Conservation (phyloP, 64 coral and sea anemone genomes). For the Catalaphyllia jardinei region DNA sequence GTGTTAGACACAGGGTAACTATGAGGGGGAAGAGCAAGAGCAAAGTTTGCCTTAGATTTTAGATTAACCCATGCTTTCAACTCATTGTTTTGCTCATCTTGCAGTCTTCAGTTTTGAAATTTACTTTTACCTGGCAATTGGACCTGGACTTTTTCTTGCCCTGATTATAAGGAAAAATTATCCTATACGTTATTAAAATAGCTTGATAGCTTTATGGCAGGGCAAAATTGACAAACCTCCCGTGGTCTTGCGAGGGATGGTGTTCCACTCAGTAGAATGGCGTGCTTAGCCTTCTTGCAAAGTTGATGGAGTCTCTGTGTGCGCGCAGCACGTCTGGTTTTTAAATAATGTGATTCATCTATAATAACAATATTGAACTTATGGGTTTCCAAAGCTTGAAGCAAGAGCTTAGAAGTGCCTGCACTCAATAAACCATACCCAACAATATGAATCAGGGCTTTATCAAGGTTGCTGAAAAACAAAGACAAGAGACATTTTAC, state of each 20-base stretch:
- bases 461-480: slow-evolving; percentile 75
- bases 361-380: slow-evolving; percentile 80
- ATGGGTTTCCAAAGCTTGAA: slow-evolving; percentile 75
- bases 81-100: too few species aligned
- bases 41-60: too few species aligned
- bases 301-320: slow-evolving; percentile 82
- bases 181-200: too few species aligned
- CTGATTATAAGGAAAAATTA: too few species aligned
- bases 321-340: slow-evolving; percentile 66
- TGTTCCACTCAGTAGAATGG: slow-evolving; percentile 90
- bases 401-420: slow-evolving; percentile 61
- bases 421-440: slow-evolving; percentile 80
- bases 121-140: too few species aligned
- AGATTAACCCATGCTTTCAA: too few species aligned
- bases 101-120: too few species aligned
- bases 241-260: slow-evolving; percentile 93
- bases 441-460: slow-evolving; percentile 72
- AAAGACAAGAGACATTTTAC: not conserved
- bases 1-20: too few species aligned
- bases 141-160: too few species aligned
- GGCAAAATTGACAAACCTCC: slow-evolving; percentile 56
- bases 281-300: slow-evolving; percentile 71
- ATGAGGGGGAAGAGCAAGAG: too few species aligned
- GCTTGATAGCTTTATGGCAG: too few species aligned
- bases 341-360: slow-evolving; percentile 97